phyloP scores from a whole-genome alignment of 2,888 invertebrate genomes.

The Pseudococcus viburni region DNA sequence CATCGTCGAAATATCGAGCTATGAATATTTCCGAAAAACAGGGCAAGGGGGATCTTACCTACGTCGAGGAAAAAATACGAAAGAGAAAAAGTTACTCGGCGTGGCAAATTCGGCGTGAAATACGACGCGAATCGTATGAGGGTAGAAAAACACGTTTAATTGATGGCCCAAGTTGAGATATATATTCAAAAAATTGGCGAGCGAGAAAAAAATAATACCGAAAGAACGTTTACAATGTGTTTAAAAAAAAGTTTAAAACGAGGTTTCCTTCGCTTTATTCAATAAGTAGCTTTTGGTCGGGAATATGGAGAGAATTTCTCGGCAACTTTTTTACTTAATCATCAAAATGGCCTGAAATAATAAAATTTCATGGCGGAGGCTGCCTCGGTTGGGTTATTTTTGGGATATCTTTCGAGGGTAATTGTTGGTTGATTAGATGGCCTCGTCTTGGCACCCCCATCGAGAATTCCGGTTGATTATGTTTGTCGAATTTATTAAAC shows the following conservation, averaged over 20 bases:
- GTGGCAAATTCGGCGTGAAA: slow-evolving; percentile 44
- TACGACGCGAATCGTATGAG: not conserved
- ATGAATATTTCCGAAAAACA: slow-evolving; percentile 23
- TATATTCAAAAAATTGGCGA: slow-evolving; percentile 54
- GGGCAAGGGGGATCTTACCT: no score
- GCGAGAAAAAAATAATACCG: not conserved
- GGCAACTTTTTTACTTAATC: slow-evolving; percentile 35
- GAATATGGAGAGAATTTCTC: not conserved
- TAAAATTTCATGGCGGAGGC: not conserved
- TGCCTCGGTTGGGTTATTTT: not conserved
- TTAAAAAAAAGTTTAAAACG: slow-evolving; percentile 39
- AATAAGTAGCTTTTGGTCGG: not conserved
- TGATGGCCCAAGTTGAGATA: slow-evolving; percentile 45
- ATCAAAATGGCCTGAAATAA: not conserved
- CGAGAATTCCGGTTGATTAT: not conserved
- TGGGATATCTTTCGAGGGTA: slow-evolving; percentile 1
- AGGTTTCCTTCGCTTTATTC: slow-evolving; percentile 14
- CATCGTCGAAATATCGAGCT: slow-evolving; percentile 17
- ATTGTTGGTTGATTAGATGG: slow-evolving; percentile 14
- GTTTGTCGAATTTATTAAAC: slow-evolving; percentile 2
- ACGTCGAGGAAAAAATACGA: not conserved
- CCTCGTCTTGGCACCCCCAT: not conserved
- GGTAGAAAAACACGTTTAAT: slow-evolving; percentile 41
- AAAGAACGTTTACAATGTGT: slow-evolving; percentile 53
- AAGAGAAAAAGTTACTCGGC: slow-evolving; percentile 21